These are phyloP conservation scores for Puffinus mauretanicus DNA, from an alignment of 2,113 vertebrate genomes.

Conservation along the genomic window DNA sequence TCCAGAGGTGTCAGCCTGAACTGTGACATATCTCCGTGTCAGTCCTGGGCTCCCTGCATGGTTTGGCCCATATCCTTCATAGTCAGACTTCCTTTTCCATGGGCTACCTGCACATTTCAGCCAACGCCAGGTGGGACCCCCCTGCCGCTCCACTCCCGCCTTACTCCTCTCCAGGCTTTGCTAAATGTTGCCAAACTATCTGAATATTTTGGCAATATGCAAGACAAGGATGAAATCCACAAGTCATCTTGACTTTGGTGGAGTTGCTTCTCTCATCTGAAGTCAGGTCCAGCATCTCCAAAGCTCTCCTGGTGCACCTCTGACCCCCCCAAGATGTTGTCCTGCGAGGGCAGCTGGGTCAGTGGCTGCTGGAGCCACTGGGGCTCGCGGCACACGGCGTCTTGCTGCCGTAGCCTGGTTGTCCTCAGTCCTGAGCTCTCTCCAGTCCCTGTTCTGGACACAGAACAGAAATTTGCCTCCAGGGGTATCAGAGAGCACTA, in stretches of 20 bases:
- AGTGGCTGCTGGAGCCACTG: neutral
- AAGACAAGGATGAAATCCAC: neutral
- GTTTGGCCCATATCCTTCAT: neutral
- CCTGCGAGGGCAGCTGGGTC: neutral
- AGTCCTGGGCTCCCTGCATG: neutral
- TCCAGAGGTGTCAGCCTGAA: neutral
- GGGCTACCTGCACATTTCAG: neutral
- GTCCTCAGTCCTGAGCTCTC: neutral
- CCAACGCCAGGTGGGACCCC: neutral
- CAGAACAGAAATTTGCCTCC: neutral
- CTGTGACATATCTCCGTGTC: rapidly evolving
- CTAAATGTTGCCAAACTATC: neutral
- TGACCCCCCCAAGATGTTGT: neutral
- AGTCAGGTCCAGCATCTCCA: neutral
- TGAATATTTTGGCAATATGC: neutral
- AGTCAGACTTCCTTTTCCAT: neutral
- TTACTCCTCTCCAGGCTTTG: neutral
- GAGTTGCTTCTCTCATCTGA: neutral
- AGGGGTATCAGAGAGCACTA: neutral
- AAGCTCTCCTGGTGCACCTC: neutral
- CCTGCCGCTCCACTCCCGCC: neutral
- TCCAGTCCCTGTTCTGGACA: neutral
- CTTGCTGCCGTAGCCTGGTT: neutral
- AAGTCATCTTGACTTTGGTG: neutral
- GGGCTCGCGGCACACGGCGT: neutral